These are phyloP conservation scores for Cottus gobio DNA, from an alignment of 2,113 vertebrate genomes.

Conservation along the genomic window DNA sequence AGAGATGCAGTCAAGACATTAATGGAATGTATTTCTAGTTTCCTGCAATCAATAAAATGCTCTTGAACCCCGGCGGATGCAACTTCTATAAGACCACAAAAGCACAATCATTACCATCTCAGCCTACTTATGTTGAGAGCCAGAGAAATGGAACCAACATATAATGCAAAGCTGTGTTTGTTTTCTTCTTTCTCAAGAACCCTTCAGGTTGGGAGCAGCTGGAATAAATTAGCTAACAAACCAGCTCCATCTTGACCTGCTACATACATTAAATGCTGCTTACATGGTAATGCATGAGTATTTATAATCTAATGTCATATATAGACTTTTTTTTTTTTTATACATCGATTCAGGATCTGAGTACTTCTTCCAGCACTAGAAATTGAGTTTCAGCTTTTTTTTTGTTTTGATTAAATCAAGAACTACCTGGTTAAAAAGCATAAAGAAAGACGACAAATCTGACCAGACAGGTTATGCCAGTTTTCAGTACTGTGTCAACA, in stretches of 20 bases:
- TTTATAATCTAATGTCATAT: not conserved
- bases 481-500: not conserved
- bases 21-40: not conserved
- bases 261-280: not conserved
- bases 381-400: not conserved
- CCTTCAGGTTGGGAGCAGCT: not conserved
- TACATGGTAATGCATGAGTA: not conserved
- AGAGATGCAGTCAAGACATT: not conserved
- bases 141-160: not conserved
- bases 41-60: not conserved
- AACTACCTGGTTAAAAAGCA: not conserved
- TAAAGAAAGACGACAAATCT: not conserved
- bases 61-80: not conserved
- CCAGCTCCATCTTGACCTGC: not conserved
- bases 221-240: not conserved
- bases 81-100: not conserved
- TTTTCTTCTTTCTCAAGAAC: not conserved
- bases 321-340: not conserved
- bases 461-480: not conserved
- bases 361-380: not conserved
- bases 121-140: not conserved
- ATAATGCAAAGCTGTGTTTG: not conserved
- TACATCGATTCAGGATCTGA: not conserved
- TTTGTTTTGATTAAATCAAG: not conserved
- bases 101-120: not conserved